Evolutionary conservation across 1,140 invertebrate genomes (phyloP).

Genomic region (Maniola jurtina): DNA sequence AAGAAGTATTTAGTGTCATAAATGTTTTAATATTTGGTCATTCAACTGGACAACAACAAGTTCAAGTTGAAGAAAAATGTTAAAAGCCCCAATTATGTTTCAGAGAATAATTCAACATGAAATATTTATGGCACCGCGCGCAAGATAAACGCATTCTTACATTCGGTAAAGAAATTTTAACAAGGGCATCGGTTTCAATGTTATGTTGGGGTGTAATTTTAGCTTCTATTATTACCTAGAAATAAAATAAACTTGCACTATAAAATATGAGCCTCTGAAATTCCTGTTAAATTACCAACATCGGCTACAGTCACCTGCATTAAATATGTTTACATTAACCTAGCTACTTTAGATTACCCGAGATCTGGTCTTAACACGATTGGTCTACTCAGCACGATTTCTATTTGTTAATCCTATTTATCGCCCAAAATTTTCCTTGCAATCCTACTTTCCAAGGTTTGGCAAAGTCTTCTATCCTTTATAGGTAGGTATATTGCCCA

Average conservation of each 20-base stretch:
- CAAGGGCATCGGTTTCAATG: slow-evolving; percentile 19
- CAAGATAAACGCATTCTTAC: slow-evolving; percentile 22
- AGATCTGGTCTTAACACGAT: too few species aligned
- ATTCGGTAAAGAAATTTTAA: slow-evolving; percentile 25
- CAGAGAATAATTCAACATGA: slow-evolving; percentile 16
- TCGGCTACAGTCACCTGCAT: background rate
- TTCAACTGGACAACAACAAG: slow-evolving; percentile 6
- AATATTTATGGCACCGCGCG: slow-evolving; percentile 19
- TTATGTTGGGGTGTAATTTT: slow-evolving; percentile 15
- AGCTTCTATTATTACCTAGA: slow-evolving; percentile 1
- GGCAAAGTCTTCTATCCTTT: too few species aligned
- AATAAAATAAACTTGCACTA: background rate
- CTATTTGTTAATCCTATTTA: too few species aligned
- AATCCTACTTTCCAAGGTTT: too few species aligned
- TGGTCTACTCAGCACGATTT: too few species aligned
- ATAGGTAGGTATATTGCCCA: too few species aligned
- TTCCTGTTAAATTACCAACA: background rate
- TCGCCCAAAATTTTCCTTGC: too few species aligned
- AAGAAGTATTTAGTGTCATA: slow-evolving; percentile 5
- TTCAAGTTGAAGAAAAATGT: slow-evolving; percentile 19
- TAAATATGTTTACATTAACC: background rate
- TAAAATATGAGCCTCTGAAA: background rate
- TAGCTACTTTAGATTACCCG: too few species aligned
- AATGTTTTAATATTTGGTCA: slow-evolving; percentile 11
- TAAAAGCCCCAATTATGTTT: slow-evolving; percentile 16